Base-by-base conservation (phyloP, 2,888 invertebrate genomes). In the Dexiosoma caninum region DNA sequence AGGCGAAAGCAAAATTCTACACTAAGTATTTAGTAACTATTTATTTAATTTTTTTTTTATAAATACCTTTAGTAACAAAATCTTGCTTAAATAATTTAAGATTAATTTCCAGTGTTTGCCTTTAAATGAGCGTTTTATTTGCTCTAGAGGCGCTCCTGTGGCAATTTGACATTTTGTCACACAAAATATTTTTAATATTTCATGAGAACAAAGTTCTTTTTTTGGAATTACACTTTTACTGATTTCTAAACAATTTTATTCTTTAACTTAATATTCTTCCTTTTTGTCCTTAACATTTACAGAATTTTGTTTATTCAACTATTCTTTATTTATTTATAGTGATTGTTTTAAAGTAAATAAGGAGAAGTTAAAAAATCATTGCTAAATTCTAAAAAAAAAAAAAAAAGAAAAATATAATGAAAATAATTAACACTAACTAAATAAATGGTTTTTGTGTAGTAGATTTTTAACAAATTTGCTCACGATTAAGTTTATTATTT, bases 401-500 rank as follows among this genome's bases (percentile, higher is more conserved):
- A 42, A 55, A 46, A 74, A 51, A 5, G 44, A 67, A 72, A 66
- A 27, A 69, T 60, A 55, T 69, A 51, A 66, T 81, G 81, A 66
- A 78, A 81, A 81, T 59, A 78, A 60, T 12, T 78, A 69, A 60
- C 44, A 40, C 35, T 71, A 19, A 40, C 35, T 71, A 19, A 64
- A 46, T 42, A 53, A 66, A 42, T 53, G 40, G 4, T 57, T 53
- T 35, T 71, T 27, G n/a, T 51, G 23, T 66, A 21, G 27, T 57
- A 74, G 37, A 44, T 51, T 35, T 59, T 27, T 6, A 5, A 27
- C 14, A 12, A 14, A 59, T 59, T 51, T 59, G 81, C 81, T 77
- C 81, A 55, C 81, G 81, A 53, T 77, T 67, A 75, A 75, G 75
- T 78, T 81, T 71, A 78, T 70, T 70, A 71, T 71, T 40, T 70